Evolutionary conservation across 2,113 vertebrate genomes (phyloP).

Genomic region (Notarius quadriscutis): DNA sequence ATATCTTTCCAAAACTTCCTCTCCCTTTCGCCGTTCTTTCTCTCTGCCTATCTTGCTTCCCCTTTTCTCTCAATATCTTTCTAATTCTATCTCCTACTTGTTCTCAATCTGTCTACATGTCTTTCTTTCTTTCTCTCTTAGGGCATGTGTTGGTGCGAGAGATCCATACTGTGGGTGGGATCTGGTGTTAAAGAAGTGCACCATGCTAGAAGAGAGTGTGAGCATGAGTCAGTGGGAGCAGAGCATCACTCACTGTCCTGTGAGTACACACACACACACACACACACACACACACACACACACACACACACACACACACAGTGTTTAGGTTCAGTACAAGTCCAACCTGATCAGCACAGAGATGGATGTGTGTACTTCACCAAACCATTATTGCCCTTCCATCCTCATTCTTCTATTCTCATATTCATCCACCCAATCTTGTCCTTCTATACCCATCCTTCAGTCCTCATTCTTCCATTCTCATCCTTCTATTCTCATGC

Average conservation of each 20-base stretch:
- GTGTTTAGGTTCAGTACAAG: conserved; percentile 7
- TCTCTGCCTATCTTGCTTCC: background rate
- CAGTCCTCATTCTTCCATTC: background rate
- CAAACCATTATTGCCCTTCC: conserved; percentile 17
- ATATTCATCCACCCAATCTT: background rate
- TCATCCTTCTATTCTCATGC: background rate
- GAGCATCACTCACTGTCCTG: conserved; percentile 86
- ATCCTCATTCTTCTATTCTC: background rate
- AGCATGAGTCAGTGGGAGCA: conserved; percentile 97
- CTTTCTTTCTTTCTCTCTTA: conserved; percentile 60
- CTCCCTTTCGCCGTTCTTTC: background rate
- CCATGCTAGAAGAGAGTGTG: conserved; percentile 90
- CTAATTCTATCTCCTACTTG: conserved; percentile 6
- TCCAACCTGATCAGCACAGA: conserved; percentile 15
- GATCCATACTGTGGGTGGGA: conserved; percentile 99
- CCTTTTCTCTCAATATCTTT: conserved; percentile 9
- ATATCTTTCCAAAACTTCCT: background rate
- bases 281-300: conserved; percentile 1
- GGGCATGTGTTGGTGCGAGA: conserved; percentile 88
- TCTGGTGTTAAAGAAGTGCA: conserved; percentile 87
- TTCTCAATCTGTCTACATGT: background rate
- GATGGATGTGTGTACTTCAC: conserved; percentile 18
- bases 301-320: background rate
- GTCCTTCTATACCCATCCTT: background rate
- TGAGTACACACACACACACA: conserved; percentile 69